phyloP scores from a whole-genome alignment of 2,113 vertebrate species.

The Aptenodytes patagonicus region DNA sequence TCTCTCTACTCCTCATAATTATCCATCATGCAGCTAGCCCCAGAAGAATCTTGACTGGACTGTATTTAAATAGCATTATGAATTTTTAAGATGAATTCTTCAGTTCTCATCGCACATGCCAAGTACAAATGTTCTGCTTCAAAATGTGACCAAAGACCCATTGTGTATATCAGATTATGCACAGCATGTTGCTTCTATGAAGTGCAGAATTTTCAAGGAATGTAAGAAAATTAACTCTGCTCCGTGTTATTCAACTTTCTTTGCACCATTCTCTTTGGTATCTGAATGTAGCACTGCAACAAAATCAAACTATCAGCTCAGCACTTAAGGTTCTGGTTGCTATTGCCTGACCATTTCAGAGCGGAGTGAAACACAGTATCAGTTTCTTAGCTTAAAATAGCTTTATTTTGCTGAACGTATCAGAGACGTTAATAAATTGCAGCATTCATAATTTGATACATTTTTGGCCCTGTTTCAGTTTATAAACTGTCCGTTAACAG shows the following conservation, averaged over 20 bases:
- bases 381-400: background rate
- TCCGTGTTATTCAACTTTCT: background rate
- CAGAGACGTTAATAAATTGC: background rate
- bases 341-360: background rate
- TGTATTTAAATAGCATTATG: background rate
- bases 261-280: background rate
- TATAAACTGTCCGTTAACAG: constrained; percentile 46
- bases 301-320: background rate
- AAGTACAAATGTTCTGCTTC: background rate
- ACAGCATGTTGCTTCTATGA: background rate
- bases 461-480: constrained; percentile 7
- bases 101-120: background rate
- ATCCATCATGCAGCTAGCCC: background rate
- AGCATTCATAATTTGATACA: constrained; percentile 1
- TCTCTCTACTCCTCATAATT: background rate
- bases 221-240: background rate
- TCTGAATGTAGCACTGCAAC: background rate
- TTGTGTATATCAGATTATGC: background rate
- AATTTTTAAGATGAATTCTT: background rate
- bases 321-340: background rate
- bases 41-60: background rate
- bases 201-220: background rate
- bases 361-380: background rate
- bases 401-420: background rate
- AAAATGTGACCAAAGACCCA: background rate